Evolutionary conservation across 2,888 invertebrate genomes (phyloP).

Genomic region (Poecilobothrus nobilitatus): DNA sequence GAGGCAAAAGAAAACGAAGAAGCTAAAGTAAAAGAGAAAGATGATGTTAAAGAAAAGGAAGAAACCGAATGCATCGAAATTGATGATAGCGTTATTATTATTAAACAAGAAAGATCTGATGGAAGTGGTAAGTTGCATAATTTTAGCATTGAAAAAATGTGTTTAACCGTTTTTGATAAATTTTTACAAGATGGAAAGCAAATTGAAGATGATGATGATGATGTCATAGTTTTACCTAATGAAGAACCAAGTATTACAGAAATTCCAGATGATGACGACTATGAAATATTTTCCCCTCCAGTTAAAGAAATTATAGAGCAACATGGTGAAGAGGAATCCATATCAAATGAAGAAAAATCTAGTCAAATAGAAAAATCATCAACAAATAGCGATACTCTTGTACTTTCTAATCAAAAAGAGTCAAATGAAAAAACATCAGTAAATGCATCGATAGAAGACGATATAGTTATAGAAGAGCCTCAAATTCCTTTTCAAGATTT

Average conservation of each 20-base stretch:
- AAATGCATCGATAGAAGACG: slow-evolving; percentile 33
- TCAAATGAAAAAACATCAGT: slow-evolving; percentile 12
- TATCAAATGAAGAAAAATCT: not conserved
- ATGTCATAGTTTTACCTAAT: slow-evolving; percentile 58
- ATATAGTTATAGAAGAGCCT: slow-evolving; percentile 44
- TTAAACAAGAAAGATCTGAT: slow-evolving; percentile 15
- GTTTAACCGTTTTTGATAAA: not conserved
- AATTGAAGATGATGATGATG: slow-evolving; percentile 54
- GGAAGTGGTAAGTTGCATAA: slow-evolving; percentile 12
- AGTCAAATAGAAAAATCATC: slow-evolving; percentile 14
- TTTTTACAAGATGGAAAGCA: slow-evolving; percentile 15
- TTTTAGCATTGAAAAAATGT: no score
- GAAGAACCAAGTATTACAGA: slow-evolving; percentile 58
- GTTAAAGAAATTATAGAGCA: slow-evolving; percentile 27
- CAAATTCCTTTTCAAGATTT: slow-evolving; percentile 43
- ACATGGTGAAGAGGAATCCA: slow-evolving; percentile 18
- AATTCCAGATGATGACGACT: slow-evolving; percentile 51
- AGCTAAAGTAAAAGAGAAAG: slow-evolving; percentile 11
- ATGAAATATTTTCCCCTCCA: slow-evolving; percentile 30
- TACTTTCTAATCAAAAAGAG: no score
- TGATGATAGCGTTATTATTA: slow-evolving; percentile 15
- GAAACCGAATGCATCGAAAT: slow-evolving; percentile 9
- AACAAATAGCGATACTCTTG: not conserved
- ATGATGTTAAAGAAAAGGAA: slow-evolving; percentile 22
- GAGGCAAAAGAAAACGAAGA: not conserved